These are phyloP conservation scores for Mimas tiliae DNA, from an alignment of 2,888 invertebrate genomes.

Conservation along the genomic window DNA sequence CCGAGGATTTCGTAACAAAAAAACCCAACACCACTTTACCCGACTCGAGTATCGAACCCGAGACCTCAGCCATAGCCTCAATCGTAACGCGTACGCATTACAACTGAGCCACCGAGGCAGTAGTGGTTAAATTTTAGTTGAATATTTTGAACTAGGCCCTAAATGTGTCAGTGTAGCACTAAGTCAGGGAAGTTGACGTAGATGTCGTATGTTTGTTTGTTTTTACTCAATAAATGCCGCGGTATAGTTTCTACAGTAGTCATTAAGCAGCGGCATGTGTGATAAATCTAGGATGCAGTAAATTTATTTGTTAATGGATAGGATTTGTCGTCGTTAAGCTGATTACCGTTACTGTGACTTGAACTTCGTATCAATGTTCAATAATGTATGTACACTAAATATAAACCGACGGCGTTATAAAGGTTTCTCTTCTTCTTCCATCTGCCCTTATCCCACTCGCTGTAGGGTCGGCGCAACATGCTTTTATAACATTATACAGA, in stretches of 20 bases:
- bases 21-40: no score
- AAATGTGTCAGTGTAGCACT: conserved; percentile 44
- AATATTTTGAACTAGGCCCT: conserved; percentile 27
- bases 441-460: no score
- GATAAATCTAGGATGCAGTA: conserved; percentile 30
- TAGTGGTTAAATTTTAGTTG: no score
- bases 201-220: conserved; percentile 33
- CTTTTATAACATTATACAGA: no score
- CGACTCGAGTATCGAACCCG: no score
- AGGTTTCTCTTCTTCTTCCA: no score
- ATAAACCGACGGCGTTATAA: neutral
- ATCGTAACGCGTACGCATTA: no score
- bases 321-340: neutral
- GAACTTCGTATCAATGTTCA: neutral
- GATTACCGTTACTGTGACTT: neutral
- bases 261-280: conserved; percentile 34
- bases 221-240: conserved; percentile 40
- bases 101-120: no score
- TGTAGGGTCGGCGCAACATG: no score
- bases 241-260: conserved; percentile 45
- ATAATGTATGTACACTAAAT: neutral
- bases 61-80: no score
- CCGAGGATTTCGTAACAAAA: no score
- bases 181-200: conserved; percentile 32
- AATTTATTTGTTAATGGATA: conserved; percentile 4